A percentile compares a stretch with the other conserved stretches of the same genome.
These are phyloP conservation scores for Odontophorus gujanensis DNA, from an alignment of 2,113 vertebrate species.

Conservation along the genomic window DNA sequence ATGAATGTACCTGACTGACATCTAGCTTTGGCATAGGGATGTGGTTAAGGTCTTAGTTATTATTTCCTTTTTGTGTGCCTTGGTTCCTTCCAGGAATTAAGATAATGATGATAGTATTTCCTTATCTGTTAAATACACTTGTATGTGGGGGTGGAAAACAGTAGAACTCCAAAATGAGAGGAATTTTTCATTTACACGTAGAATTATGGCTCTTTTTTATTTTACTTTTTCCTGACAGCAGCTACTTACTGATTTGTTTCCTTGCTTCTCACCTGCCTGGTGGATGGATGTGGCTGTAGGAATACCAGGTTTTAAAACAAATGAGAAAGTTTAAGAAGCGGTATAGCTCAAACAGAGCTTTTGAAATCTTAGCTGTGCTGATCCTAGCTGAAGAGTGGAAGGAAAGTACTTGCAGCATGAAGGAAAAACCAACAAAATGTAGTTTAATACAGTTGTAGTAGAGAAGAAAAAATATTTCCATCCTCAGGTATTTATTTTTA, in stretches of 20 bases:
- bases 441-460: background rate
- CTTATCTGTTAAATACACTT: background rate
- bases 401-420: background rate
- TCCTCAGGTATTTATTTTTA: slow-evolving; percentile 35
- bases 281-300: background rate
- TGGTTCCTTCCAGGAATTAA: background rate
- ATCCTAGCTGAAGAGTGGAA: background rate
- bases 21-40: background rate
- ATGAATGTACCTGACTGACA: background rate
- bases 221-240: background rate
- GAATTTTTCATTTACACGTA: background rate
- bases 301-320: background rate
- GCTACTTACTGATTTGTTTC: background rate
- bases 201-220: background rate
- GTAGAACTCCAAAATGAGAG: background rate
- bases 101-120: background rate
- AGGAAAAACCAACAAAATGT: background rate
- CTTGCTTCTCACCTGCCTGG: background rate
- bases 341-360: background rate
- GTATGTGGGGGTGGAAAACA: background rate
- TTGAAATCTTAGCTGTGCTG: background rate
- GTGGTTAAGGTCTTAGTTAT: background rate
- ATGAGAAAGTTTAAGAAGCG: background rate
- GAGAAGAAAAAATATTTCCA: slow-evolving; percentile 19
- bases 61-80: slow-evolving; percentile 2